These are phyloP conservation scores for Lepas anatifera DNA, from an alignment of 2,888 invertebrate genomes.

Conservation along the genomic window DNA sequence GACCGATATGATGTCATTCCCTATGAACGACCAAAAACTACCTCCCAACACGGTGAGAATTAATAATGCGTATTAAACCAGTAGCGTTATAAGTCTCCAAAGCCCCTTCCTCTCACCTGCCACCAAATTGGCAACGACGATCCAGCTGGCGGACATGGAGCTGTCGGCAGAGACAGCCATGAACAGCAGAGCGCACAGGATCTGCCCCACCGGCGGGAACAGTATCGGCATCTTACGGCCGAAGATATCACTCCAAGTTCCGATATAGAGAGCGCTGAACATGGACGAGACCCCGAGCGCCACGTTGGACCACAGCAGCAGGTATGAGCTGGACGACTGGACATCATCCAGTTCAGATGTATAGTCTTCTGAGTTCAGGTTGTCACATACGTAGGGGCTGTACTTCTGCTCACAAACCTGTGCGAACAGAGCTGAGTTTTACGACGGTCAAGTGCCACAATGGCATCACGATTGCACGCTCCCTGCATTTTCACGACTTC, in stretches of 20 bases:
- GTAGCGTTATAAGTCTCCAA: too few relatives aligned
- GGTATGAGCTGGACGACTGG: conserved; percentile 29
- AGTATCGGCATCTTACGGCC: conserved; percentile 37
- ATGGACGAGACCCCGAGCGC: conserved; percentile 30
- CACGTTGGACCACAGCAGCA: conserved; percentile 30
- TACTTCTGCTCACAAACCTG: conserved; percentile 32
- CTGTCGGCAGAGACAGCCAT: conserved; percentile 31
- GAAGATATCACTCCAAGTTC: conserved; percentile 34
- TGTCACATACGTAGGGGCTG: conserved; percentile 25
- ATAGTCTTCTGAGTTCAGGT: conserved; percentile 27
- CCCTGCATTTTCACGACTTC: too few relatives aligned
- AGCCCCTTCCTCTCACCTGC: neutral
- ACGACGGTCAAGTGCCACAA: too few relatives aligned
- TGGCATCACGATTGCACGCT: too few relatives aligned
- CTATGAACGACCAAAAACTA: too few relatives aligned
- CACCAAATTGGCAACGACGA: neutral
- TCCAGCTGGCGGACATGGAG: conserved; percentile 23
- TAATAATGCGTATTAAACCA: too few relatives aligned
- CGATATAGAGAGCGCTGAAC: conserved; percentile 29
- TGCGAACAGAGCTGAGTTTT: too few relatives aligned
- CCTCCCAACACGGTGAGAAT: too few relatives aligned
- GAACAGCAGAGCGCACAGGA: conserved; percentile 30
- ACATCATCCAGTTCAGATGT: conserved; percentile 27
- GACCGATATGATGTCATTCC: too few relatives aligned
- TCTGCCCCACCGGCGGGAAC: conserved; percentile 34